Evolutionary conservation across 2,113 vertebrate genomes (phyloP).

Genomic region (Caracal caracal): DNA sequence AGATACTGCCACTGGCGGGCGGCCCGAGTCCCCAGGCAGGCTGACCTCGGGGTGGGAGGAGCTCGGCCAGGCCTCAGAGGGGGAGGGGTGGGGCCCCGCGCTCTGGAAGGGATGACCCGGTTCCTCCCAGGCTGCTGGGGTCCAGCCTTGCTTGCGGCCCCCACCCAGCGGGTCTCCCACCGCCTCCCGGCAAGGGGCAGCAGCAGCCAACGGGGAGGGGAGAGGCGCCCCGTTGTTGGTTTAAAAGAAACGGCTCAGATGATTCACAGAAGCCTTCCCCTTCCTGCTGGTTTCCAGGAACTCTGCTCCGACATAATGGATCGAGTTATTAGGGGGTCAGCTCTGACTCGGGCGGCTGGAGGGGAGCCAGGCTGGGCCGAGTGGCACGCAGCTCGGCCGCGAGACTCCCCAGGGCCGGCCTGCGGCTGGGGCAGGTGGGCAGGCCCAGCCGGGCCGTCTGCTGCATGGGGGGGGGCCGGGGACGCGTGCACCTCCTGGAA

Average conservation of each 20-base stretch:
- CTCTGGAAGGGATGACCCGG: background rate
- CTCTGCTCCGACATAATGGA: conserved; percentile 44
- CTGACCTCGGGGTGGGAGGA: background rate
- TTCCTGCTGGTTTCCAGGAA: conserved; percentile 69
- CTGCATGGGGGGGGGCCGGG: too few relatives aligned
- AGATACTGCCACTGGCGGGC: background rate
- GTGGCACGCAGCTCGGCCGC: accelerated
- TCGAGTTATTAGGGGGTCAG: conserved; percentile 56
- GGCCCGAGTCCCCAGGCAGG: background rate
- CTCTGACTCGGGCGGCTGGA: background rate
- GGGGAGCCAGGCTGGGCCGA: conserved; percentile 1
- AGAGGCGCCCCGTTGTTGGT: background rate
- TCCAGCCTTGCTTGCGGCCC: background rate
- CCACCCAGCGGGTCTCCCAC: background rate
- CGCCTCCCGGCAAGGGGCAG: background rate
- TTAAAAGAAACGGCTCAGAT: background rate
- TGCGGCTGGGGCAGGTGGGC: background rate
- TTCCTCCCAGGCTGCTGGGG: background rate
- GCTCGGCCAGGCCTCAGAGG: background rate
- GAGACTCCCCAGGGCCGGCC: conserved; percentile 40
- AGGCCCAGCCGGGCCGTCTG: background rate
- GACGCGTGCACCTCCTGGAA: accelerated
- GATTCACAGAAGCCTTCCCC: background rate
- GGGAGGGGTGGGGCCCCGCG: background rate
- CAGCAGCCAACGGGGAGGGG: background rate